Evolutionary conservation across 2,888 invertebrate genomes (phyloP).

Genomic region (Xylocampa areola): DNA sequence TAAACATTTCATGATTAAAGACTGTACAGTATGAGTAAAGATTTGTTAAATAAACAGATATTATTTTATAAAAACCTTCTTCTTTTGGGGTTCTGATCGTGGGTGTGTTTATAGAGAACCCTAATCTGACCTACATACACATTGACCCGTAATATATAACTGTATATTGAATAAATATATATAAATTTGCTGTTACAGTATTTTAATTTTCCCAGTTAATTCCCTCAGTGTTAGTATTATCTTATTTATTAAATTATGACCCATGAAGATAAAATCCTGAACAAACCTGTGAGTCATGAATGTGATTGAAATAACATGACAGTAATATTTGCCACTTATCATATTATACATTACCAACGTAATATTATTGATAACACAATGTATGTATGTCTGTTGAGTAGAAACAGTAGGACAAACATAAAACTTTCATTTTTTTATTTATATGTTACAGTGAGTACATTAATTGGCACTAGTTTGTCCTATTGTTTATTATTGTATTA

Average conservation of each 20-base stretch:
- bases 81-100: no score
- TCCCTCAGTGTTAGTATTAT: constrained; percentile 32
- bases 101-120: no score
- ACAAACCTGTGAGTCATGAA: constrained; percentile 34
- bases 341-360: constrained; percentile 36
- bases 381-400: constrained; percentile 13
- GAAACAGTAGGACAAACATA: constrained; percentile 45
- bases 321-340: constrained; percentile 47
- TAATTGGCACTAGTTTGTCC: background rate
- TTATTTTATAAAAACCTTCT: no score
- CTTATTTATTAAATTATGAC: constrained; percentile 5
- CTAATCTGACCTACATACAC: no score
- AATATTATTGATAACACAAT: constrained; percentile 43
- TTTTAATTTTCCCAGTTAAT: constrained; percentile 26
- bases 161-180: no score
- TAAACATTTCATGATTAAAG: no score
- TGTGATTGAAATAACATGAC: constrained; percentile 32
- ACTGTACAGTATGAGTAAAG: no score
- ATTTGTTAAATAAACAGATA: no score
- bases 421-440: constrained; percentile 21
- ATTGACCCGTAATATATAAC: no score
- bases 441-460: no score
- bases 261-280: constrained; percentile 33
- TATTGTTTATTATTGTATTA: background rate
- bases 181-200: background rate